Conservation (phyloP, 2,888 invertebrate species). For the Scaptomyza reducta region DNA sequence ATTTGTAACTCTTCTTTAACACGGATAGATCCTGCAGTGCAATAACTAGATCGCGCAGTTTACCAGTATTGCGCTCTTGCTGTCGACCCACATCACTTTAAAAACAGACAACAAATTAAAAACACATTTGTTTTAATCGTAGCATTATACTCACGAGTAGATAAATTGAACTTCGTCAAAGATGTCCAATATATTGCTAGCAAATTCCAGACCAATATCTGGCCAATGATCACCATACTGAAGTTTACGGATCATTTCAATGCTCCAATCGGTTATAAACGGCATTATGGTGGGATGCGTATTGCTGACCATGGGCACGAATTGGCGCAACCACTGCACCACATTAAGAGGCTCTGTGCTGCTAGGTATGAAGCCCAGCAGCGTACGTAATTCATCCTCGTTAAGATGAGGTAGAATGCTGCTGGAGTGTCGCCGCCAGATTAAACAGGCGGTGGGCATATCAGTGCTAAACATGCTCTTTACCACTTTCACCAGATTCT, state of each 20-base stretch:
- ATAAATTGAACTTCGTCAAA: constrained; percentile 82
- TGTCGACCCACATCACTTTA: constrained; percentile 82
- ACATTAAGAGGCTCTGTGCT: constrained; percentile 81
- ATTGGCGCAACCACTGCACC: constrained; percentile 83
- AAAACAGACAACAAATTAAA: not conserved
- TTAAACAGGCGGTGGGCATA: constrained; percentile 81
- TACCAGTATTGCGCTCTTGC: constrained; percentile 81
- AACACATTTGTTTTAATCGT: not conserved
- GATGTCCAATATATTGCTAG: constrained; percentile 81
- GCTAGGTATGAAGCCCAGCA: constrained; percentile 81
- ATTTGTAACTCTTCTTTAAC: constrained; percentile 82
- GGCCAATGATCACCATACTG: constrained; percentile 83
- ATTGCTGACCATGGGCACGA: constrained; percentile 81
- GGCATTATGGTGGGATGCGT: constrained; percentile 82
- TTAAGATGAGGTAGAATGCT: constrained; percentile 78
- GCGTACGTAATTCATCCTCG: constrained; percentile 73
- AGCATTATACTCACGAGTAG: constrained; percentile 73
- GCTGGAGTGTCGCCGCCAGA: constrained; percentile 83
- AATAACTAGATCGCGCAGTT: constrained; percentile 79
- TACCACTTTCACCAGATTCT: constrained; percentile 80
- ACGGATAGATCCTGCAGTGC: constrained; percentile 81
- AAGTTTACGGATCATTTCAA: constrained; percentile 80
- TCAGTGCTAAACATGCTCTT: constrained; percentile 80
- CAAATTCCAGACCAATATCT: constrained; percentile 83
- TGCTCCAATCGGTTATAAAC: constrained; percentile 82